Evolutionary conservation across 1,140 invertebrate species (phyloP).

Genomic region (Littorina saxatilis): DNA sequence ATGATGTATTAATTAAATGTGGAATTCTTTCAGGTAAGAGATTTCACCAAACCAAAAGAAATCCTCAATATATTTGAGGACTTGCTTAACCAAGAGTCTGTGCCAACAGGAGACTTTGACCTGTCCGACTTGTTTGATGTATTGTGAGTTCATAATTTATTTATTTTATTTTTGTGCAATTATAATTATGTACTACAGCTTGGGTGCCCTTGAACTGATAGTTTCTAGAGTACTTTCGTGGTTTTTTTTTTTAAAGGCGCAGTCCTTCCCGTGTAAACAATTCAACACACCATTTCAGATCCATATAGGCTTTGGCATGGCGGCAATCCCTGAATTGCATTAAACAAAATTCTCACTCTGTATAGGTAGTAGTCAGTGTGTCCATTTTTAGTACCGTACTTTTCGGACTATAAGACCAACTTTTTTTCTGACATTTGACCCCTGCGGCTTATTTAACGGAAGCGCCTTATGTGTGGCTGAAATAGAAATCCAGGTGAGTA

Average conservation of each 20-base stretch:
- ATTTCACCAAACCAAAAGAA: conserved; percentile 81
- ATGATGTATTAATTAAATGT: not conserved
- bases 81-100: conserved; percentile 75
- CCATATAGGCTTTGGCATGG: no score
- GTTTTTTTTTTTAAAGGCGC: not conserved
- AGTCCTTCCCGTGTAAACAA: no score
- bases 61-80: conserved; percentile 79
- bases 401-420: no score
- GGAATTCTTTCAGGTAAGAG: conserved; percentile 72
- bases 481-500: no score
- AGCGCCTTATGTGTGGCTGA: no score
- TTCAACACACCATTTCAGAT: no score
- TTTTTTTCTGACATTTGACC: no score
- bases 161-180: not conserved
- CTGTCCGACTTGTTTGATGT: conserved; percentile 80
- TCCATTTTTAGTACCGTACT: no score
- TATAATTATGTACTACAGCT: not conserved
- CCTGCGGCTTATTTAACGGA: no score
- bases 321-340: no score
- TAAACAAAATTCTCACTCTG: no score
- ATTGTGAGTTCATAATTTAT: conserved; percentile 75
- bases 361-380: no score
- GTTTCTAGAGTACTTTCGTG: not conserved
- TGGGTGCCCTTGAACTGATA: not conserved
- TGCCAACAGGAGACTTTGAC: conserved; percentile 78